These are phyloP conservation scores for Ceratosolen solmsi DNA, from an alignment of 1,140 invertebrate species.

Conservation along the genomic window DNA sequence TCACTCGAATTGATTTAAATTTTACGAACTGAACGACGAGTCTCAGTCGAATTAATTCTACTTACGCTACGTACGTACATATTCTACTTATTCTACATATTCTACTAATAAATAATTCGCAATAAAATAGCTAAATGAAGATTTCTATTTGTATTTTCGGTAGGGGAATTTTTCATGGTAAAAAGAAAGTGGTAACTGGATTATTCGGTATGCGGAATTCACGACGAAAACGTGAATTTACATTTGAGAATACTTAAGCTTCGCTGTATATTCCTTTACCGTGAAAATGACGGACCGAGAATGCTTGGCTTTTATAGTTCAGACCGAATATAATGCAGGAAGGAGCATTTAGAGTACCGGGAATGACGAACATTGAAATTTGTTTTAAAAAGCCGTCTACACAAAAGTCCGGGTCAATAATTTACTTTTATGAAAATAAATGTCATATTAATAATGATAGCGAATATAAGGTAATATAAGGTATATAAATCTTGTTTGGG, in stretches of 20 bases:
- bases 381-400: background rate
- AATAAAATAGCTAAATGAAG: background rate
- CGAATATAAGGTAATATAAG: background rate
- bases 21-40: slow-evolving; percentile 18
- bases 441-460: background rate
- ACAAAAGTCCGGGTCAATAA: background rate
- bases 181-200: too few relatives aligned
- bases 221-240: slow-evolving; percentile 2
- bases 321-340: background rate
- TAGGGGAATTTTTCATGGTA: background rate
- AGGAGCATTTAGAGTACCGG: too few relatives aligned
- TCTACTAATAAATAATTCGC: background rate
- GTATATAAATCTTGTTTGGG: background rate
- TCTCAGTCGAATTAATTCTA: slow-evolving; percentile 22
- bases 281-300: background rate
- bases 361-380: background rate
- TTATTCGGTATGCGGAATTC: background rate
- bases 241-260: background rate
- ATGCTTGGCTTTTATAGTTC: background rate
- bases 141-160: background rate
- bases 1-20: slow-evolving; percentile 33
- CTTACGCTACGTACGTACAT: background rate
- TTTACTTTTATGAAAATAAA: background rate
- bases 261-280: background rate
- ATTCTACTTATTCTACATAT: background rate